These are phyloP conservation scores for Ylistrum balloti DNA, from an alignment of 1,140 invertebrate species.

Conservation along the genomic window DNA sequence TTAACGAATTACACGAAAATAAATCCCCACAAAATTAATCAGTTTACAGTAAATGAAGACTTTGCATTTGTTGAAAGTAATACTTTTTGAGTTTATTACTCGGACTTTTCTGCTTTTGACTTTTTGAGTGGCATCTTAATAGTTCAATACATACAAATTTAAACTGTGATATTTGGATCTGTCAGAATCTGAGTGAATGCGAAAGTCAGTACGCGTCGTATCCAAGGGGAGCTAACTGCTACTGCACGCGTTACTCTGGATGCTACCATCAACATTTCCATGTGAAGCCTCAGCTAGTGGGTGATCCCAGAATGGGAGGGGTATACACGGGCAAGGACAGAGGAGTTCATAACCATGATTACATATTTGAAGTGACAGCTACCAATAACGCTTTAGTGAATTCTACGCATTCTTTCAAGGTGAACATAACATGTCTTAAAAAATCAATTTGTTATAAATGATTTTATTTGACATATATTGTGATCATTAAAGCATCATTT, in stretches of 20 bases:
- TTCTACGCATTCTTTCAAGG: background rate
- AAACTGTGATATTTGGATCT: conserved; percentile 1
- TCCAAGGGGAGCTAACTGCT: conserved; percentile 65
- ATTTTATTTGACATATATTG: no score
- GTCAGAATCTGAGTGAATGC: conserved; percentile 61
- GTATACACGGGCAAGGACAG: conserved; percentile 57
- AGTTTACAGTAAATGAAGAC: no score
- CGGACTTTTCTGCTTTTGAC: no score
- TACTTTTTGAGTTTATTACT: no score
- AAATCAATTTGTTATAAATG: no score
- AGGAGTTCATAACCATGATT: conserved; percentile 69
- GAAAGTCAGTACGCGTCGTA: conserved; percentile 52
- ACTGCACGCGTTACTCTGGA: conserved; percentile 63
- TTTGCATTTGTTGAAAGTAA: no score
- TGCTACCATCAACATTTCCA: conserved; percentile 69
- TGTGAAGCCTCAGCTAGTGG: conserved; percentile 56
- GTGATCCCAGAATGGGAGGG: conserved; percentile 54
- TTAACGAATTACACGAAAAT: no score
- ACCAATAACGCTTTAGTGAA: conserved; percentile 61
- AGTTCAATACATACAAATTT: no score
- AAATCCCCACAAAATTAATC: no score
- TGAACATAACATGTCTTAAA: no score
- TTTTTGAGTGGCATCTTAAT: no score
- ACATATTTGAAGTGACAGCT: conserved; percentile 65
- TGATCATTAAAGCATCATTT: no score